phyloP scores from a whole-genome alignment of 1,140 invertebrate genomes.

The Chymomyza costata region DNA sequence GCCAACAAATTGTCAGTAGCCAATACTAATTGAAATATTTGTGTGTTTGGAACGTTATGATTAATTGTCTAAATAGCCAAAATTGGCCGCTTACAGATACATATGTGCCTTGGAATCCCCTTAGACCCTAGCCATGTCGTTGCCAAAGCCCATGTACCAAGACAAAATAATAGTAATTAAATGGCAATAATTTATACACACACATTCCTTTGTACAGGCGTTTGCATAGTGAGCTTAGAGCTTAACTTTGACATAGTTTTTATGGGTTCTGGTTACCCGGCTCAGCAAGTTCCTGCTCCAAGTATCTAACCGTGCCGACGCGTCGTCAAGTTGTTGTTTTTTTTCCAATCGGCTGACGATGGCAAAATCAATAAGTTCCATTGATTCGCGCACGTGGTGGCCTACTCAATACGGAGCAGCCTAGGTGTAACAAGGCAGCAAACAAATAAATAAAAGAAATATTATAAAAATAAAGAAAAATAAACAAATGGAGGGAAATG shows the following conservation, averaged over 20 bases:
- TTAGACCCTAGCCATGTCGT: too few species aligned
- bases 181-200: slow-evolving; percentile 30
- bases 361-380: slow-evolving; percentile 54
- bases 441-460: too few species aligned
- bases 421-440: slow-evolving; percentile 19
- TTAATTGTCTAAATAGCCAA: slow-evolving; percentile 39
- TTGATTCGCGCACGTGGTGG: slow-evolving; percentile 44
- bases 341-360: too few species aligned
- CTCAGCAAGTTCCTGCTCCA: too few species aligned
- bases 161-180: slow-evolving; percentile 59
- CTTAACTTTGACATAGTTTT: slow-evolving; percentile 65
- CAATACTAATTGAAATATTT: slow-evolving; percentile 36
- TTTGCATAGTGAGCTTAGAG: slow-evolving; percentile 53
- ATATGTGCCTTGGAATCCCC: too few species aligned
- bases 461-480: too few species aligned
- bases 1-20: too few species aligned
- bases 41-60: slow-evolving; percentile 34
- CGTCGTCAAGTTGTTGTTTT: too few species aligned
- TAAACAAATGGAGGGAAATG: too few species aligned
- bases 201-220: slow-evolving; percentile 28
- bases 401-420: slow-evolving; percentile 22
- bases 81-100: slow-evolving; percentile 11
- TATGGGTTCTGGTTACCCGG: slow-evolving; percentile 3
- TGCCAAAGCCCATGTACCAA: background rate
- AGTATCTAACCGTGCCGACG: too few species aligned